phyloP scores from a whole-genome alignment of 92 coral and sea anemone species.

The Epizoanthus illoricatus region DNA sequence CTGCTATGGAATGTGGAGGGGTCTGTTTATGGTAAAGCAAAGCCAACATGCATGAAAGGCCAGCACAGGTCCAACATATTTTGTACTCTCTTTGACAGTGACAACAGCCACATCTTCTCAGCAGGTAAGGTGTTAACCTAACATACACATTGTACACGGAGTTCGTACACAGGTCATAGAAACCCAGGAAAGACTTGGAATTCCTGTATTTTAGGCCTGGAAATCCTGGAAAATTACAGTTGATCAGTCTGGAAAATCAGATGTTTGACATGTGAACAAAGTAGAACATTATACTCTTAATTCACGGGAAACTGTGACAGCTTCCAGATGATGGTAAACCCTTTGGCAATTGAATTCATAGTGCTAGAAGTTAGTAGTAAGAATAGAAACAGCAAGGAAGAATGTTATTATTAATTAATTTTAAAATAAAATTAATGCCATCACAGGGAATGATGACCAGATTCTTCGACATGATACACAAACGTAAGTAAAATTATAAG shows the following conservation, averaged over 20 bases:
- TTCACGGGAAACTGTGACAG: no score
- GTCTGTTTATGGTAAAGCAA: conserved; percentile 60
- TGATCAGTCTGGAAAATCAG: no score
- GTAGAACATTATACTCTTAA: no score
- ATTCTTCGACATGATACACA: conserved; percentile 78
- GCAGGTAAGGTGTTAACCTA: conserved; percentile 62
- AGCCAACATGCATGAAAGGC: conserved; percentile 75
- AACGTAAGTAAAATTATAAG: conserved; percentile 66
- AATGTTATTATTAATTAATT: no score
- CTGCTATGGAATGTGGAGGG: conserved; percentile 88
- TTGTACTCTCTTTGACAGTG: conserved; percentile 85
- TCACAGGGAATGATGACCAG: conserved; percentile 86
- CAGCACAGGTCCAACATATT: conserved; percentile 93
- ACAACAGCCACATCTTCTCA: conserved; percentile 79
- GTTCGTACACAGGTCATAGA: no score
- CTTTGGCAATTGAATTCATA: not conserved
- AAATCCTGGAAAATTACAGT: no score
- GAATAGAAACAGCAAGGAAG: no score
- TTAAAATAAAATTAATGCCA: not conserved
- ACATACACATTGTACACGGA: not conserved
- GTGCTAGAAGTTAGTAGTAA: not conserved
- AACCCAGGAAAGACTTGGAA: not conserved
- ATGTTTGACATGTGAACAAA: no score
- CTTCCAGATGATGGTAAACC: no score
- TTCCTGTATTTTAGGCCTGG: no score